Base-by-base conservation (phyloP, 1,140 invertebrate genomes). In the Bombus breviceps region DNA sequence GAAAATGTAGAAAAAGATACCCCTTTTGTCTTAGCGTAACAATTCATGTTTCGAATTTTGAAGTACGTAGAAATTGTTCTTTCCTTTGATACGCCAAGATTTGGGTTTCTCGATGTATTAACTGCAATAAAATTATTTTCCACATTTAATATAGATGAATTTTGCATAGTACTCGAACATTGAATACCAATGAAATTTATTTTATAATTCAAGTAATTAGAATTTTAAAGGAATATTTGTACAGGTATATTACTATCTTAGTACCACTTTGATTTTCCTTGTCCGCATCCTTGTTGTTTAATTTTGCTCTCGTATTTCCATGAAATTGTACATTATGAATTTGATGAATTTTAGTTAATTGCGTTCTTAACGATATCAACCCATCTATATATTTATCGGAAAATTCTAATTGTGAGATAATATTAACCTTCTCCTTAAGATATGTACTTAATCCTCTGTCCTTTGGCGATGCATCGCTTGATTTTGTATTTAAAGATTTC, bases 51-150 rank as follows among this genome's bases (percentile, higher is more conserved):
- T 53, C 57, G 10, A 59, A 34, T 77, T 15, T 62, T 76, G 41
- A 75, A 72, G 41, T 47, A 89, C 72, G 18, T 86, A 28, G 84
- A 83, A 66, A 34, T 41, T 59, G 37, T 72, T 62, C 32, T 59
- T 39, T 83, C 43, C 34, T 69, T 64, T 59, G 57, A 66, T 66
- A 1, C 2, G n/a, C 0, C 15, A 22, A 34, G 32, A n/a, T 62
- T 57, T 37, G 10, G n/a, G 22, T 22, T 18, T 80, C 8, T 18
- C n/a, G 77, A 59, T 37, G 64, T n/a, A 39, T 28, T 66, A 62
- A 18, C 37, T 77, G 47, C 4, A 34, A 25, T 25, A 59, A 25
- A 59, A 79, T 25, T 22, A 53, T 64, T 25, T 68, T 68, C 43
- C 12, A n/a, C 64, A 59, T 47, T 43, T 84, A 85, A 32, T 13